A percentile compares a stretch with the other conserved stretches of the same genome.
These are phyloP conservation scores for Pyxicephalus adspersus DNA, from an alignment of 2,113 vertebrate species.

Conservation along the genomic window DNA sequence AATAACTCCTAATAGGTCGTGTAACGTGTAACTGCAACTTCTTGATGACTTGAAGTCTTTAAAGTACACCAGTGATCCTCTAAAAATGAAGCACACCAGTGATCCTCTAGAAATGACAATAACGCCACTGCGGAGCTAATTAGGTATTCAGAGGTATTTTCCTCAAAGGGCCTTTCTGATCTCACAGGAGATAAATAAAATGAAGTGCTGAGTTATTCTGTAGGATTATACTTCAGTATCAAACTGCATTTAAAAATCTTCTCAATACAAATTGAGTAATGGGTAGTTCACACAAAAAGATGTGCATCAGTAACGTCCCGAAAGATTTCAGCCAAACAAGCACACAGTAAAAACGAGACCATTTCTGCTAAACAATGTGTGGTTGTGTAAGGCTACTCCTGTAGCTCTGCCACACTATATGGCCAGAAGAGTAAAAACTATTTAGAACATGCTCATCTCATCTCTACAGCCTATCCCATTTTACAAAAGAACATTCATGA, in stretches of 20 bases:
- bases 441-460: no score
- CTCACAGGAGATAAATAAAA: conserved; percentile 40
- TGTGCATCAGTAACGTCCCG: not conserved
- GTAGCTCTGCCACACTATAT: no score
- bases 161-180: conserved; percentile 38
- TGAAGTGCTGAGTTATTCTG: conserved; percentile 44
- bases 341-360: no score
- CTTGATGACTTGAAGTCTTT: conserved; percentile 26
- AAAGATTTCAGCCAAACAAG: no score
- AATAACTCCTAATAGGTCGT: conserved; percentile 8
- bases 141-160: conserved; percentile 49
- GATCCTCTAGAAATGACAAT: conserved; percentile 28
- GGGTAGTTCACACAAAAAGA: not conserved
- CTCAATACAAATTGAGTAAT: not conserved
- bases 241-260: conserved; percentile 25
- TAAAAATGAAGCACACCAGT: conserved; percentile 23
- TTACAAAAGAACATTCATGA: no score
- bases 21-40: not conserved
- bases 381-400: no score
- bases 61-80: conserved; percentile 1
- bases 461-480: no score
- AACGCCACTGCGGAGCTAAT: conserved; percentile 5
- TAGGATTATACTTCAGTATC: conserved; percentile 34
- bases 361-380: no score
- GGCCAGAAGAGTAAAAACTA: no score